phyloP scores from a whole-genome alignment of 2,113 vertebrate species.

The Synchiropus splendidus region DNA sequence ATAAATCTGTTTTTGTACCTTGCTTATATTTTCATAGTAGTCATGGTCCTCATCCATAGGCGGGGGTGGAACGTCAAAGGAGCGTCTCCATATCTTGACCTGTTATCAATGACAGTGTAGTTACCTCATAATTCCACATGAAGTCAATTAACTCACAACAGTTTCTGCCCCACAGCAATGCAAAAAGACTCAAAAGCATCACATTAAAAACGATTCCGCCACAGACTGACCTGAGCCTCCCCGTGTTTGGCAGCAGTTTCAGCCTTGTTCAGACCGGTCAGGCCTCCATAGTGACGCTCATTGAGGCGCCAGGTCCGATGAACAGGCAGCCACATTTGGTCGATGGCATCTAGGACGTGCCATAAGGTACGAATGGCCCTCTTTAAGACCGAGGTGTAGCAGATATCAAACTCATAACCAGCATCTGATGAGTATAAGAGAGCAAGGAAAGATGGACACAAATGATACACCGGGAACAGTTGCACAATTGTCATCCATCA shows the following conservation, averaged over 20 bases:
- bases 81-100: conserved; percentile 86
- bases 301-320: conserved; percentile 84
- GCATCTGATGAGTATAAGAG: conserved; percentile 60
- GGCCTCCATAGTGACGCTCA: conserved; percentile 85
- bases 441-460: conserved; percentile 1
- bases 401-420: conserved; percentile 80
- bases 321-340: conserved; percentile 91
- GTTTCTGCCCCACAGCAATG: too few species aligned
- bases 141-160: too few species aligned
- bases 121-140: too few species aligned
- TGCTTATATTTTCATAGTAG: conserved; percentile 68
- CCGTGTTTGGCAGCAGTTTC: conserved; percentile 85
- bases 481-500: not conserved
- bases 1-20: conserved; percentile 31
- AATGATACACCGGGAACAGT: not conserved
- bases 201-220: too few species aligned
- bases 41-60: conserved; percentile 77
- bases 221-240: conserved; percentile 70
- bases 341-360: conserved; percentile 78
- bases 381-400: conserved; percentile 86
- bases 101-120: too few species aligned
- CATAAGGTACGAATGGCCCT: conserved; percentile 83
- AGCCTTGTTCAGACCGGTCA: conserved; percentile 86
- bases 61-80: conserved; percentile 80
- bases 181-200: too few species aligned